A percentile compares a stretch with the other conserved stretches of the same genome.
These are phyloP conservation scores for Porites evermanni DNA, from an alignment of 92 coral and sea anemone genomes.

Conservation along the genomic window DNA sequence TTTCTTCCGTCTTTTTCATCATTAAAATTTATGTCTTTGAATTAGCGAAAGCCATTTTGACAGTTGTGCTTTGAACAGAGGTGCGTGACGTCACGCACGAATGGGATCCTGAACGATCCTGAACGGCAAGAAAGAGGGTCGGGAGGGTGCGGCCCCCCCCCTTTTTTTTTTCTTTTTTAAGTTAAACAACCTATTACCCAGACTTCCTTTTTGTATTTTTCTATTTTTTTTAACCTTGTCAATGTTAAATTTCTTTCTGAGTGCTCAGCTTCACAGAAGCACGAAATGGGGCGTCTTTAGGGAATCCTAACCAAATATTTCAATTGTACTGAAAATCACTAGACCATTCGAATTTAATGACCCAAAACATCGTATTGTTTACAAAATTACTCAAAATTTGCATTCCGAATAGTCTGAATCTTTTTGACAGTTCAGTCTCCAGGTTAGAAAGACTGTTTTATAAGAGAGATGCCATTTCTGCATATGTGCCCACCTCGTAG, in stretches of 20 bases:
- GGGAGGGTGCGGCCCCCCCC: constrained; percentile 13
- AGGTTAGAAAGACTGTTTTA: no score
- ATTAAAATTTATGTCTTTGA: constrained; percentile 36
- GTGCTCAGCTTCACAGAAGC: neutral
- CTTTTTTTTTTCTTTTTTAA: no score
- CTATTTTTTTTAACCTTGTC: no score
- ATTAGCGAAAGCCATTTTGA: constrained; percentile 16
- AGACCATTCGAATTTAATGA: no score
- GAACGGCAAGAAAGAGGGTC: neutral
- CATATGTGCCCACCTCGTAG: no score
- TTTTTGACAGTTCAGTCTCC: no score
- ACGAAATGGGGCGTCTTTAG: neutral
- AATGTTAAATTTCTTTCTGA: neutral
- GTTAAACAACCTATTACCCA: no score
- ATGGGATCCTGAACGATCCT: neutral
- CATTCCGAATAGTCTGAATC: no score
- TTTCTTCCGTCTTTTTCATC: constrained; percentile 40
- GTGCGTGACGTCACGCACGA: constrained; percentile 63
- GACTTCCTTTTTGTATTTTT: neutral
- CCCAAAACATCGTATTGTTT: no score
- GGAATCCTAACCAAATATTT: neutral
- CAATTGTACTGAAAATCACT: no score
- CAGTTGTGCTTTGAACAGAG: constrained; percentile 41
- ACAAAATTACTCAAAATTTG: no score
- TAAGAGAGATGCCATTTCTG: no score